Conservation (phyloP, 2,797 vertebrate species). For the Pangasius mekongensis region DNA sequence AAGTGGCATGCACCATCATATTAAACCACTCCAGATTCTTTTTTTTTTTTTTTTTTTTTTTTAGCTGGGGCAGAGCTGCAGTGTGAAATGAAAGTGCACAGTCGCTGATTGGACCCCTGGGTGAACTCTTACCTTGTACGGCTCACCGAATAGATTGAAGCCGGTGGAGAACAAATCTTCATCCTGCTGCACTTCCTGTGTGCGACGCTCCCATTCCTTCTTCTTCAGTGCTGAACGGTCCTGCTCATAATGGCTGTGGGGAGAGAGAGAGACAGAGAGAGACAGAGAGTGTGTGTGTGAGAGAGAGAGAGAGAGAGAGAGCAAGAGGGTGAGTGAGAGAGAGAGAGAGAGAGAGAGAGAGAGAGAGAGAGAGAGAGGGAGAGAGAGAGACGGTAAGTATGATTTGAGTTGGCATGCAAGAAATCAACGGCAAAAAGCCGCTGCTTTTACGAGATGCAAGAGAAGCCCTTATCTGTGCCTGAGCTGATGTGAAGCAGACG, state of each 20-base stretch:
- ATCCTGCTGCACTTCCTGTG: constrained; percentile 96
- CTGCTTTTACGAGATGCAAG: constrained; percentile 50
- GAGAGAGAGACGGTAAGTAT: constrained; percentile 15
- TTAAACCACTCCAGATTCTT: constrained; percentile 28
- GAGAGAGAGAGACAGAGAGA: constrained; percentile 54
- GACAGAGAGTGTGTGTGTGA: constrained; percentile 11
- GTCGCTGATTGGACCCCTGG: constrained; percentile 42
- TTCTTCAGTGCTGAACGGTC: constrained; percentile 95
- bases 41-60: neutral
- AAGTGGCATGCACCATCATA: constrained; percentile 25
- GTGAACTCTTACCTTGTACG: constrained; percentile 87
- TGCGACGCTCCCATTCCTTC: constrained; percentile 96
- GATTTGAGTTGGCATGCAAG: constrained; percentile 36
- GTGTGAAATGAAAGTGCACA: constrained; percentile 42
- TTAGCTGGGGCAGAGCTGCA: constrained; percentile 9
- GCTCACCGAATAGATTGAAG: constrained; percentile 97
- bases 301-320: constrained; percentile 39
- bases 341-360: constrained; percentile 46
- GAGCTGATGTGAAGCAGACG: constrained; percentile 61
- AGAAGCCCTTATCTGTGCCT: constrained; percentile 56
- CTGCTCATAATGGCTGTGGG: constrained; percentile 90
- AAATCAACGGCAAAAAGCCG: constrained; percentile 52
- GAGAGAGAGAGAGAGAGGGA: constrained; percentile 40
- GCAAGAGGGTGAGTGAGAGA: constrained; percentile 36
- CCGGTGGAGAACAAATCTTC: constrained; percentile 95